Base-by-base conservation (phyloP, 2,113 vertebrate species). In the Choloepus hoffmanni region DNA sequence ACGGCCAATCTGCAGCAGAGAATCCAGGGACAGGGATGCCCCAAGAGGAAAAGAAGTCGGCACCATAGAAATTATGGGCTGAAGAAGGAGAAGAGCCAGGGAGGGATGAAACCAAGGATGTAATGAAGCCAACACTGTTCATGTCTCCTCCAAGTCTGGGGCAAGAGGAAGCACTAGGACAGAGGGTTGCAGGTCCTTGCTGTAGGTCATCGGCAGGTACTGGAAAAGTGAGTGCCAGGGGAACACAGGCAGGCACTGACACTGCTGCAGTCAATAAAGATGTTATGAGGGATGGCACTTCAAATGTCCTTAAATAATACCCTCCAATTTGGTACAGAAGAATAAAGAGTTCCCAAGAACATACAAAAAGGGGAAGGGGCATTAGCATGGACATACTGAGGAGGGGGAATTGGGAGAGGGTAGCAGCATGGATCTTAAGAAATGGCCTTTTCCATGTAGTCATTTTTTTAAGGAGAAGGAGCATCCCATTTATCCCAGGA, bases 51-150 rank as follows among this genome's bases (percentile, higher is more conserved):
- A 92, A 95, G 81, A 90, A 96, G 78, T 78, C 83, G 95, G 94
- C 78, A 97, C 94, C 89, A 96, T 93, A 89, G 89, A 96, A 97
- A 96, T 96, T 96, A 94, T 94, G 93, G 92, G 92, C 95, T 95
- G 88, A 94, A 92, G 40, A 91, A 45, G 26, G 78, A 97, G 85
- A 95, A 93, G 48, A 92, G 95, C 63, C 83, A 94, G 43, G 43
- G 67, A 85, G 74, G 85, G 53, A 95, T 96, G 45, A 96, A 97
- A 97, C 62, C 68, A 92, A 94, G 36, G 36, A 96, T 73, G 79
- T 36, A 36, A 36, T 36, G 36, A 36, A 62, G 36, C 23, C 23
- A 78, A 48, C 9, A 65, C 33, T 89, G 90, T 2, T 3, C 11
- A 7, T 67, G 82, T 91, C 33, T 89, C 77, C 23, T 76, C 33